phyloP scores from a whole-genome alignment of 2,113 vertebrate genomes.

The Festucalex cinctus region DNA sequence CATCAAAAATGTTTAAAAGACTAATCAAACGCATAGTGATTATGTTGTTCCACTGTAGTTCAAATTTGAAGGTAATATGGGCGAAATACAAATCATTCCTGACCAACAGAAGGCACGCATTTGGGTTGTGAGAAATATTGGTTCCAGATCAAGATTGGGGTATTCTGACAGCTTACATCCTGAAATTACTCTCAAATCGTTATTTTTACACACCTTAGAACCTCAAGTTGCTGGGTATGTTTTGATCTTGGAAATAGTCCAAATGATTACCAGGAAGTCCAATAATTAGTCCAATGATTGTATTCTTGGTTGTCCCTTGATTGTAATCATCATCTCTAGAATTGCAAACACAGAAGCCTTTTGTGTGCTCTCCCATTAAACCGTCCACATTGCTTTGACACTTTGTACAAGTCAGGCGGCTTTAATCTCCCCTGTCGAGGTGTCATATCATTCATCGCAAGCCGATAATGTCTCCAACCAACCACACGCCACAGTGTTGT shows the following conservation, averaged over 20 bases:
- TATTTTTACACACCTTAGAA: too few relatives aligned
- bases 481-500: constrained; percentile 54
- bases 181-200: too few relatives aligned
- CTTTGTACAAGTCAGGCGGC: constrained; percentile 27
- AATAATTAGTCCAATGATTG: not conserved
- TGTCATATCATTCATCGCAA: constrained; percentile 53
- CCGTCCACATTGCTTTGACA: constrained; percentile 24
- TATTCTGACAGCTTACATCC: not conserved
- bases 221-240: too few relatives aligned
- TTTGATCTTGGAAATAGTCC: not conserved
- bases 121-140: not conserved
- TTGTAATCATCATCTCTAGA: not conserved
- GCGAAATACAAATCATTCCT: too few relatives aligned
- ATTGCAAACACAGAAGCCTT: constrained; percentile 24
- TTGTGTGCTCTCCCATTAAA: constrained; percentile 15
- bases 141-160: not conserved
- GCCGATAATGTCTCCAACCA: constrained; percentile 47
- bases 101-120: too few relatives aligned
- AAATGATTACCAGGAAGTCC: not conserved
- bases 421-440: constrained; percentile 43
- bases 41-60: too few relatives aligned
- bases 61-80: too few relatives aligned
- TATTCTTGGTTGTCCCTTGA: constrained; percentile 3
- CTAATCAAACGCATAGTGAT: too few relatives aligned
- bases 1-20: too few relatives aligned